Conservation (phyloP, 1,140 invertebrate species). For the Bombus breviceps region DNA sequence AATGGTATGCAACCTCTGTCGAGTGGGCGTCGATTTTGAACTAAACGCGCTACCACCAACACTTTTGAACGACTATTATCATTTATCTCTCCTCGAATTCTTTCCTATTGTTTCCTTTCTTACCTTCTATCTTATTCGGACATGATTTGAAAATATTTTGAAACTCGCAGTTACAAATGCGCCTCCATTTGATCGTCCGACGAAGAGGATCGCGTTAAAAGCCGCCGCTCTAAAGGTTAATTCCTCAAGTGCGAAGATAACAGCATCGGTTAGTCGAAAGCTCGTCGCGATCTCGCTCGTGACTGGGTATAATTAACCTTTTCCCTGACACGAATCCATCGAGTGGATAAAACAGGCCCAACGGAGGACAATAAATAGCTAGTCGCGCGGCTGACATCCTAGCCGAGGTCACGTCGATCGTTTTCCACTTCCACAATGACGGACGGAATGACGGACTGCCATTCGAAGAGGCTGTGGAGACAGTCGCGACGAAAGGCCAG, state of each 20-base stretch:
- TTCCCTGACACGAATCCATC: constrained; percentile 55
- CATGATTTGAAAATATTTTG: too few relatives aligned
- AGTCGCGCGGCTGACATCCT: constrained; percentile 7
- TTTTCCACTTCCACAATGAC: constrained; percentile 26
- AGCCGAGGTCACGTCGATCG: constrained; percentile 46
- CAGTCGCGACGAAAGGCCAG: constrained; percentile 27
- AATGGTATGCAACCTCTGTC: constrained; percentile 25
- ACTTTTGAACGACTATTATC: neutral
- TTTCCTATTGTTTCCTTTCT: neutral
- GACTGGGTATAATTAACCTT: constrained; percentile 48
- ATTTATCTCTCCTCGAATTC: neutral
- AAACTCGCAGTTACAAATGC: neutral
- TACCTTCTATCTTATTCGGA: neutral
- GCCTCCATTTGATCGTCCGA: neutral
- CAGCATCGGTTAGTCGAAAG: neutral
- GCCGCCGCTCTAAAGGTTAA: constrained; percentile 27
- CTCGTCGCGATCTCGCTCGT: constrained; percentile 31
- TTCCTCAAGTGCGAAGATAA: constrained; percentile 5
- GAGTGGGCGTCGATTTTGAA: constrained; percentile 38
- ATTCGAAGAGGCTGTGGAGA: constrained; percentile 3
- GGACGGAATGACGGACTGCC: constrained; percentile 17
- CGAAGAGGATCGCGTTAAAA: neutral
- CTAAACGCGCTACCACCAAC: neutral
- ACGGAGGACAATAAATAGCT: constrained; percentile 42
- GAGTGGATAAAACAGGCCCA: constrained; percentile 30